Evolutionary conservation across 2,797 vertebrate genomes (phyloP), one percentile per base, ranked within the genome.

Genomic region (Huso huso): DNA sequence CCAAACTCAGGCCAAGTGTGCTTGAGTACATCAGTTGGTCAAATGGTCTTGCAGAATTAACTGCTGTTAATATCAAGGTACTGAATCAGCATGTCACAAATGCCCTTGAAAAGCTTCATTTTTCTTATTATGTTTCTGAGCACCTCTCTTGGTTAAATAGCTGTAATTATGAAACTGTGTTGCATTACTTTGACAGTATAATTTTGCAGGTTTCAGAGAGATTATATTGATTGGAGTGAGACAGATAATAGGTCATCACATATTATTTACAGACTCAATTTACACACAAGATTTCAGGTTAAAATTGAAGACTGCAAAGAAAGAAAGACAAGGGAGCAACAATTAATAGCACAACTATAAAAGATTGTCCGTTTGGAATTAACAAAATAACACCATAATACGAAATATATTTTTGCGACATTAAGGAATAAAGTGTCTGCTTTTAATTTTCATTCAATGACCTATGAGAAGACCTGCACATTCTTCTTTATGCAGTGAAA

Each of bases 401-500:
- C 49, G 8, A 53, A 65, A 23, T 55, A 10, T 13, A 15, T 12
- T 59, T 37, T 66, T 60, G 55, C 49, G 52, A 49, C 11, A 12
- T 66, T 66, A 48, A 18, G 13, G 48, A 48, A 52, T 13, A 66
- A 61, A 50, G 63, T n/a, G 81, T 84, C 86, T 90, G 87, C 84
- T 87, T 88, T 88, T 86, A 79, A 86, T 88, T 89, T 87, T 55
- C 53, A 81, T 72, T 71, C 82, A 84, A 69, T 84, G 83, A 85
- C 84, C 82, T 81, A 80, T 69, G 79, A 81, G 82, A 83, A 79
- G 80, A 50, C 79, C 76, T 69, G 77, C 77, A 83, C 83, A 81
- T 79, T 64, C 82, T 81, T 84, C 81, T 79, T 49, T 79, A 79
- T 55, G 37, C 53, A 10, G 53, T n/a, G 78, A 73, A 67, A 74